Evolutionary conservation across 2,797 vertebrate species (phyloP).

Genomic region (Enteromius paludinosus): DNA sequence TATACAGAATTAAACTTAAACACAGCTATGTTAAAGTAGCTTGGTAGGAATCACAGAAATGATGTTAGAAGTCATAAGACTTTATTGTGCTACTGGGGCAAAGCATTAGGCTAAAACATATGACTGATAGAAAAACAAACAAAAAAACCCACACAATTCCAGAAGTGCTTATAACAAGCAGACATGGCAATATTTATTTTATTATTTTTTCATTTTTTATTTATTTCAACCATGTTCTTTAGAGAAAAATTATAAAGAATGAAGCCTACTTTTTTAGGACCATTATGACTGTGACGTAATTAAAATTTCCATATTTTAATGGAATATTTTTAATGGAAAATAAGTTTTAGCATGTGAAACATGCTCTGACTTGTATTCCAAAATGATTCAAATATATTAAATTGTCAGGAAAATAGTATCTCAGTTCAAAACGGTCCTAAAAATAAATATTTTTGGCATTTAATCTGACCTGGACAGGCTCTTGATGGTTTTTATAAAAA

Average conservation of each 20-base stretch:
- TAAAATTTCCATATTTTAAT: not conserved
- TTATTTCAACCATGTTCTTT: not conserved
- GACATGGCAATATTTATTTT: not conserved
- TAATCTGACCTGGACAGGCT: not conserved
- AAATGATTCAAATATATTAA: not conserved
- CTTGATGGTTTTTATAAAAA: not conserved
- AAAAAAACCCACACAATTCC: not conserved
- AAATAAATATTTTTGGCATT: not conserved
- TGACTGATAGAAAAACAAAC: not conserved
- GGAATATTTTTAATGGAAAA: not conserved
- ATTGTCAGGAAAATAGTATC: not conserved
- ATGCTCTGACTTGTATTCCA: not conserved
- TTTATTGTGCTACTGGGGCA: not conserved
- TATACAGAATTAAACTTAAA: too few relatives aligned
- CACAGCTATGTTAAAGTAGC: not conserved
- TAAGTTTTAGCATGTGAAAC: not conserved
- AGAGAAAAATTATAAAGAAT: not conserved
- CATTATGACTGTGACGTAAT: not conserved
- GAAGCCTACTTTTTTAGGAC: not conserved
- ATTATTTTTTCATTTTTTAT: not conserved
- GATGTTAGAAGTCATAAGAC: not conserved
- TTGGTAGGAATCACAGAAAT: not conserved
- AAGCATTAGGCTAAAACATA: not conserved
- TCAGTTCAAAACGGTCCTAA: not conserved
- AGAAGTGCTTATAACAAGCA: not conserved